Base-by-base conservation (phyloP, 2,113 vertebrate genomes). In the Anolis carolinensis region DNA sequence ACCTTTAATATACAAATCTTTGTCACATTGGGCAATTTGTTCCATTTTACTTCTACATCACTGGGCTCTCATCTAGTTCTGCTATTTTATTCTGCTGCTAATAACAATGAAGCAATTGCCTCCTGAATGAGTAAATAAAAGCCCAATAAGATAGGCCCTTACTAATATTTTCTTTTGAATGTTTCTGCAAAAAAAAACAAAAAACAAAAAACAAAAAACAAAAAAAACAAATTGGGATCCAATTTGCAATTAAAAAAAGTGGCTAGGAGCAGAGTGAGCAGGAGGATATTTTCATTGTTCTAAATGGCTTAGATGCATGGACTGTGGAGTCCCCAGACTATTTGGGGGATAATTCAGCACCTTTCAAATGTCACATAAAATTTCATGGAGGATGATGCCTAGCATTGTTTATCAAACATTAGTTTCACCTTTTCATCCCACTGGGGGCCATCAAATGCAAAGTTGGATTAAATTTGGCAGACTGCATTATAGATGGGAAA, bases 371-470 rank as follows among this genome's bases (percentile, higher is more conserved):
- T 55, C 52, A 10, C 52, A 55, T 55, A 55, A 55, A 55, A 55
- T 55, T 55, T 13, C 52, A 55, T 55, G 52, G 52, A 55, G 52
- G 9, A 10, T 2, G 14, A 2, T 13, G 14, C 9, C 9, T 55
- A 13, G 14, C 9, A 55, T 55, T 93, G 94, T 94, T 94, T 92
- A 94, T 92, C 86, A 93, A 91, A 93, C 94, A 91, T 90, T 92
- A 94, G 89, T 85, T 91, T 95, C 93, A 95, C 94, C 93, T 95
- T 92, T 94, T 95, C 90, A 92, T 95, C 86, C 94, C 91, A 85
- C 89, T 79, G 89, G 93, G 93, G 88, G 89, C 86, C 89, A 93
- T 94, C 94, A 95, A 94, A 95, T 71, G 75, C 90, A 89, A 93
- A 92, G 88, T 71, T 93, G 91, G 90, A 95, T 95, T 95, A 93